Evolutionary conservation across 2,888 invertebrate species (phyloP).

Genomic region (Dynastes hyllus): DNA sequence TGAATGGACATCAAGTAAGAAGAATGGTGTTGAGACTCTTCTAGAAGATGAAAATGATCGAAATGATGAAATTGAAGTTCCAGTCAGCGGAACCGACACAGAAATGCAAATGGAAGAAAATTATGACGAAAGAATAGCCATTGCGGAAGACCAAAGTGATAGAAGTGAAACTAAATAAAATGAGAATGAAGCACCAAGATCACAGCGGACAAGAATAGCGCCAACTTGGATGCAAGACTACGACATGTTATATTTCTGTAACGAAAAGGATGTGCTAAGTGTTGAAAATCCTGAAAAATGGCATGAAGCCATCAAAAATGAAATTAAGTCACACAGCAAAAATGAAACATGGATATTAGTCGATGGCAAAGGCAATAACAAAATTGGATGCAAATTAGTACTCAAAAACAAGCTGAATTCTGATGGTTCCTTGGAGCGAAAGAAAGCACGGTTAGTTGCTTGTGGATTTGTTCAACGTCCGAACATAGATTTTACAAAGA

Average conservation of each 20-base stretch:
- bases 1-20: neutral
- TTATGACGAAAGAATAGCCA: too few relatives aligned
- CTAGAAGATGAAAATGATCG: neutral
- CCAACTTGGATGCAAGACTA: neutral
- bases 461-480: conserved; percentile 24
- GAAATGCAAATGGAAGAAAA: too few relatives aligned
- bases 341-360: conserved; percentile 9
- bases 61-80: neutral
- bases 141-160: too few relatives aligned
- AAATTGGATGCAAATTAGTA: conserved; percentile 10
- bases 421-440: conserved; percentile 8
- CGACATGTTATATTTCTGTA: neutral
- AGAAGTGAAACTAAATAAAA: too few relatives aligned
- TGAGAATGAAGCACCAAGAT: too few relatives aligned
- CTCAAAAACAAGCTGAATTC: conserved; percentile 16
- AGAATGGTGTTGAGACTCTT: neutral
- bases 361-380: conserved; percentile 8
- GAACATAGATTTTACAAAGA: conserved; percentile 1
- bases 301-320: neutral
- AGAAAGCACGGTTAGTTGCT: conserved; percentile 13
- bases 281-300: neutral
- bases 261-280: too few relatives aligned
- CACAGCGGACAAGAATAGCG: neutral
- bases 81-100: neutral
- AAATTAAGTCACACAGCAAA: conserved; percentile 12